Conservation (phyloP, 2,113 vertebrate species). For the Dicerorhinus sumatrensis region DNA sequence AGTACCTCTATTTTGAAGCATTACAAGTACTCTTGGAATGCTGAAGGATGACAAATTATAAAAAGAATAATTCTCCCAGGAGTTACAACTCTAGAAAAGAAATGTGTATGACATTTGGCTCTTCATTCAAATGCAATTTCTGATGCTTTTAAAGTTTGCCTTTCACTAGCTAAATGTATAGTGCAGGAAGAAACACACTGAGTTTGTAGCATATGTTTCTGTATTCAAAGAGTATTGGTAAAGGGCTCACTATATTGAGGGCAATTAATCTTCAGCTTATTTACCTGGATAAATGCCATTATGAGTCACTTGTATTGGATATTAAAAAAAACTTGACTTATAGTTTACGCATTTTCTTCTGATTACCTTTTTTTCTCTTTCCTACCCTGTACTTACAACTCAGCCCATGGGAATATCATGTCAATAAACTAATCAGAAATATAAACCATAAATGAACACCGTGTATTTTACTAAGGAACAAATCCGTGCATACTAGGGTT, state of each 20-base stretch:
- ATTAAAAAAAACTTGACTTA: conserved; percentile 28
- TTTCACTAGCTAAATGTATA: conserved; percentile 20
- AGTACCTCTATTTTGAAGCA: background rate
- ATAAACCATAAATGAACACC: background rate
- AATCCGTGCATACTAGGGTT: background rate
- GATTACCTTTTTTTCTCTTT: background rate
- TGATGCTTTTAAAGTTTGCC: conserved; percentile 19
- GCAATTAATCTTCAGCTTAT: background rate
- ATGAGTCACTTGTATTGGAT: background rate
- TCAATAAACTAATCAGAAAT: background rate
- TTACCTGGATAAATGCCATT: background rate
- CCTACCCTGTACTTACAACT: background rate
- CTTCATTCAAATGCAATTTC: conserved; percentile 19
- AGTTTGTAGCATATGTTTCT: background rate
- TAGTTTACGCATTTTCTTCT: conserved; percentile 7
- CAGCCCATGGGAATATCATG: background rate
- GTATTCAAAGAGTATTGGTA: background rate
- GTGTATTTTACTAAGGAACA: background rate
- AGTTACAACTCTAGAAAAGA: conserved; percentile 16
- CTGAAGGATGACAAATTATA: conserved; percentile 27
- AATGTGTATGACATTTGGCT: conserved; percentile 17
- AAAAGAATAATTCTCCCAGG: background rate
- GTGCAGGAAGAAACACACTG: background rate
- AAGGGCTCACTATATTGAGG: background rate
- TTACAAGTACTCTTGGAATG: background rate